Percentiles rank a stretch among this genome's conserved stretches.
These are phyloP conservation scores for Pissodes strobi DNA, from an alignment of 1,140 invertebrate species.

Conservation along the genomic window DNA sequence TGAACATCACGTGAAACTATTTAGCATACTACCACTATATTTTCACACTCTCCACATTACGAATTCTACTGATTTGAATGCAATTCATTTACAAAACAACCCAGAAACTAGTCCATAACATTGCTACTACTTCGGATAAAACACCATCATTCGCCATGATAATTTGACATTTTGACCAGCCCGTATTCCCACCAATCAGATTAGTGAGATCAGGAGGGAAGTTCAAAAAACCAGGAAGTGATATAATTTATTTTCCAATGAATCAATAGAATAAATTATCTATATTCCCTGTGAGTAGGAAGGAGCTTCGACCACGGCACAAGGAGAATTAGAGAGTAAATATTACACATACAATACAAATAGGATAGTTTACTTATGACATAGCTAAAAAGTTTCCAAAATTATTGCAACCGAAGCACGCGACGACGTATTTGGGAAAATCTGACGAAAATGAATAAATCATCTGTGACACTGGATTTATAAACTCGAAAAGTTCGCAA, in stretches of 20 bases:
- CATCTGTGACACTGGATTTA: no score
- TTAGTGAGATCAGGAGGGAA: neutral
- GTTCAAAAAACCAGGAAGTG: constrained; percentile 5
- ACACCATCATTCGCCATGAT: constrained; percentile 39
- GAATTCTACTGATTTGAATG: constrained; percentile 24
- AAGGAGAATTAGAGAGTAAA: no score
- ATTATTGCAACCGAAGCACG: no score
- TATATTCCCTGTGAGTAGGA: no score
- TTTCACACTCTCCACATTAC: constrained; percentile 22
- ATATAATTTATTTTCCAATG: neutral
- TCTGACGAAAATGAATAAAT: no score
- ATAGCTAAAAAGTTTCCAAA: no score
- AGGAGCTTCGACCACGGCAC: no score
- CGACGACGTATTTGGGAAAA: no score
- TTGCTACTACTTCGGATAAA: constrained; percentile 23
- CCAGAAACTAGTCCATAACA: constrained; percentile 29
- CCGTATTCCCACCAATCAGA: constrained; percentile 34
- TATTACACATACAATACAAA: no score
- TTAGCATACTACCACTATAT: constrained; percentile 36
- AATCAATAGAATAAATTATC: constrained; percentile 1
- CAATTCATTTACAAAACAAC: constrained; percentile 40
- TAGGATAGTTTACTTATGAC: no score
- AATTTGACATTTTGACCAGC: constrained; percentile 38
- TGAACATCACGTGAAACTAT: constrained; percentile 31
- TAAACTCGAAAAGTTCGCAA: no score